A percentile compares a stretch with the other conserved stretches of the same genome.
Conservation (phyloP, 2,113 vertebrate species). For the Chinchilla lanigera region DNA sequence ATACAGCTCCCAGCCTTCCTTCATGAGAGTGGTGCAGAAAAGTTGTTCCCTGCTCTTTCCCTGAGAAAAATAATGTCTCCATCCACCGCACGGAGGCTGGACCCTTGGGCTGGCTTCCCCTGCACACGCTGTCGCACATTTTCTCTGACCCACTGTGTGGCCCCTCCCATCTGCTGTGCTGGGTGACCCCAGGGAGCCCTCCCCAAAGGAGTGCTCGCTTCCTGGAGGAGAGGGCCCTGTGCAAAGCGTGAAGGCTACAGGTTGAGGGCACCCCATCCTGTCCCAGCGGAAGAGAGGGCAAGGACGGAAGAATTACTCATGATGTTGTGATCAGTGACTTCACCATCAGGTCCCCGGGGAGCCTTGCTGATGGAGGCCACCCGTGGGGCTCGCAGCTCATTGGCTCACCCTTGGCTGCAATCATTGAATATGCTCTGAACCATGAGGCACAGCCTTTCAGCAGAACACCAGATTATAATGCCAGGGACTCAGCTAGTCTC, state of each 20-base stretch:
- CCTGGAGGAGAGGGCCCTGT: background rate
- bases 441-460: background rate
- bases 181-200: background rate
- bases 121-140: background rate
- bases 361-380: background rate
- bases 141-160: background rate
- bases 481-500: background rate
- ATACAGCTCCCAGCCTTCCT: background rate
- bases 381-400: background rate
- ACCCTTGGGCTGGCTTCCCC: background rate
- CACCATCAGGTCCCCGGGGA: background rate
- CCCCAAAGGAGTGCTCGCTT: background rate
- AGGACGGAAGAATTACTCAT: rapidly evolving
- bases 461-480: background rate
- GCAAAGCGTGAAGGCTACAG: background rate
- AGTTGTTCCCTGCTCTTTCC: background rate
- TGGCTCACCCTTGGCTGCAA: background rate
- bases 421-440: background rate
- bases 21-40: background rate
- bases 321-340: background rate
- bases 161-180: background rate
- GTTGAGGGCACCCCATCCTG: too few species aligned
- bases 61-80: background rate
- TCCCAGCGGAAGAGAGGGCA: background rate
- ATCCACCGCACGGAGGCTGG: background rate